phyloP scores from a whole-genome alignment of 2,888 invertebrate genomes.

The Pseudanteris insignis region DNA sequence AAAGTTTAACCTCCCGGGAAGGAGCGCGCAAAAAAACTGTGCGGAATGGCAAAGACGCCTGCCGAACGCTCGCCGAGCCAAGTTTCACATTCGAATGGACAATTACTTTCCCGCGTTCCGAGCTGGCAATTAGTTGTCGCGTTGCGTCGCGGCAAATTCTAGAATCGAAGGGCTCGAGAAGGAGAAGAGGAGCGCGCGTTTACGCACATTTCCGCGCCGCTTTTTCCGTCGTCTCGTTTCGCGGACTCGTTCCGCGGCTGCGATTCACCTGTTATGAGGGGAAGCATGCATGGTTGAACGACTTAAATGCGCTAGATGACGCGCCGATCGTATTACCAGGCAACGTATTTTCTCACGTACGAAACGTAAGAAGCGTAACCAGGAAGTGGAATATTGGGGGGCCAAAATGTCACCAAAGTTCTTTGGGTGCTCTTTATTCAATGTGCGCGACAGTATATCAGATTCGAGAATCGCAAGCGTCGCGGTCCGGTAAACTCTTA shows the following conservation, averaged over 20 bases:
- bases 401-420: not conserved
- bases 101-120: slow-evolving; percentile 33
- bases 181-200: slow-evolving; percentile 17
- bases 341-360: slow-evolving; percentile 42
- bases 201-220: slow-evolving; percentile 29
- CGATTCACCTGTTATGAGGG: slow-evolving; percentile 56
- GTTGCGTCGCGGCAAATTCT: slow-evolving; percentile 7
- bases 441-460: too few species aligned
- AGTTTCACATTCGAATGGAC: slow-evolving; percentile 38
- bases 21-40: slow-evolving; percentile 8
- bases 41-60: slow-evolving; percentile 15
- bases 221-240: slow-evolving; percentile 28
- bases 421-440: too few species aligned
- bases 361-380: slow-evolving; percentile 22
- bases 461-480: too few species aligned
- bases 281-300: slow-evolving; percentile 62
- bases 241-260: slow-evolving; percentile 46
- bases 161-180: not conserved
- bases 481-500: too few species aligned
- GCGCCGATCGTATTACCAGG: slow-evolving; percentile 3
- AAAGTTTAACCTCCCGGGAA: slow-evolving; percentile 20
- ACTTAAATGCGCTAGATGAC: slow-evolving; percentile 48
- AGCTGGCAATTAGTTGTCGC: slow-evolving; percentile 33
- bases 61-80: slow-evolving; percentile 15
- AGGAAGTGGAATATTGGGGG: slow-evolving; percentile 26